Conservation (phyloP, 92 coral and sea anemone genomes). For the Porites evermanni region DNA sequence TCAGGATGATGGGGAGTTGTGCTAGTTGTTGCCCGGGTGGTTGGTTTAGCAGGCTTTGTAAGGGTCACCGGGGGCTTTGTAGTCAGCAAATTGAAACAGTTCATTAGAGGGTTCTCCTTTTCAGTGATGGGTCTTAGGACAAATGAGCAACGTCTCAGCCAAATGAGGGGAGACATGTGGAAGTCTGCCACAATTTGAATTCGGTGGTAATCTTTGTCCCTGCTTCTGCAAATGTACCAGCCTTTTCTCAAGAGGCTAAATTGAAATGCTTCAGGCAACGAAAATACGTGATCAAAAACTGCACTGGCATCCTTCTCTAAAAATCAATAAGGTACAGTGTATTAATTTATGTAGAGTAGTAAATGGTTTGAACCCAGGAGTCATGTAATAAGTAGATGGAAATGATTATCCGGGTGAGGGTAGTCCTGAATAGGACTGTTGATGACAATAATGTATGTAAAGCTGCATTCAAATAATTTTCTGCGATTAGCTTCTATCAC, state of each 20-base stretch:
- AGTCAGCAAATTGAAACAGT: constrained; percentile 51
- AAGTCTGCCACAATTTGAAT: constrained; percentile 59
- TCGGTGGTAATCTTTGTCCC: constrained; percentile 27
- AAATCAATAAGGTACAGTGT: neutral
- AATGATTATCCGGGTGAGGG: no score
- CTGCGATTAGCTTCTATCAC: no score
- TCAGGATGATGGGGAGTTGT: constrained; percentile 17
- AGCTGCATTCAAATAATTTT: no score
- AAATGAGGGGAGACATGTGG: constrained; percentile 23
- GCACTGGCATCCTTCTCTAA: constrained; percentile 55
- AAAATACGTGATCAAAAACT: constrained; percentile 23
- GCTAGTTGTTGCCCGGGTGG: constrained; percentile 25
- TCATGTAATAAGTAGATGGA: neutral
- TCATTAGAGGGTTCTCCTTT: constrained; percentile 41
- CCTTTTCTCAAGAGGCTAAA: constrained; percentile 57
- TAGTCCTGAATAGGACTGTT: no score
- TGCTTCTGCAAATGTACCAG: constrained; percentile 71
- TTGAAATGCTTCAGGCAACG: constrained; percentile 66
- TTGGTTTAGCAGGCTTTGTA: constrained; percentile 23
- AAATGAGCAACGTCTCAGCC: constrained; percentile 68
- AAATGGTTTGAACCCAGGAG: neutral
- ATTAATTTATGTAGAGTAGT: neutral
- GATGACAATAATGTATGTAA: no score
- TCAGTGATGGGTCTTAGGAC: constrained; percentile 25
- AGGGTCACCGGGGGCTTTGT: neutral